These are phyloP conservation scores for Novumbra hubbsi DNA, from an alignment of 2,797 vertebrate species.

Conservation along the genomic window DNA sequence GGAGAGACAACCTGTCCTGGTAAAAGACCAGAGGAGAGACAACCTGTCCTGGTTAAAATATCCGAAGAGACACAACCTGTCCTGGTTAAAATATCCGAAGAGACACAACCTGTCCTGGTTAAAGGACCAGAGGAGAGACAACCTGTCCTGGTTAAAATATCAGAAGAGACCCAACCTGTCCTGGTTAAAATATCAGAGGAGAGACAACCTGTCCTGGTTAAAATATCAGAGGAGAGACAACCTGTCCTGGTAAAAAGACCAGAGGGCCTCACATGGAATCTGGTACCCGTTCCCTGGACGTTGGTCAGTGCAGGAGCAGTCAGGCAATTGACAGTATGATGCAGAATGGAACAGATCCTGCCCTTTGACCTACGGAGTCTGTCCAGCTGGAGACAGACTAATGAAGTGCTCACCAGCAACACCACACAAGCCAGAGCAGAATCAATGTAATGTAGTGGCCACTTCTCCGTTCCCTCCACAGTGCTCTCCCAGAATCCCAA, in stretches of 20 bases:
- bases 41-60: too few relatives aligned
- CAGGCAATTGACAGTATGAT: background rate
- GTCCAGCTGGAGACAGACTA: slow-evolving; percentile 33
- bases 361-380: slow-evolving; percentile 49
- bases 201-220: too few relatives aligned
- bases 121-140: background rate
- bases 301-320: background rate
- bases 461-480: slow-evolving; percentile 46
- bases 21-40: too few relatives aligned
- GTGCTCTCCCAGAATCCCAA: background rate
- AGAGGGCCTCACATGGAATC: slow-evolving; percentile 34
- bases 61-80: background rate
- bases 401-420: slow-evolving; percentile 40
- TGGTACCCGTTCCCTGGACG: background rate
- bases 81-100: background rate
- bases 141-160: background rate
- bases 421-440: slow-evolving; percentile 47
- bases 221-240: too few relatives aligned
- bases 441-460: background rate
- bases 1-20: background rate
- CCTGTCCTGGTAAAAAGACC: background rate
- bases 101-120: background rate
- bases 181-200: too few relatives aligned
- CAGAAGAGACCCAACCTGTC: background rate
- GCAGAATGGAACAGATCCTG: background rate